Percentiles rank a stretch among this genome's conserved stretches.
Evolutionary conservation across 2,888 invertebrate species (phyloP).

Genomic region (Sipha maydis): DNA sequence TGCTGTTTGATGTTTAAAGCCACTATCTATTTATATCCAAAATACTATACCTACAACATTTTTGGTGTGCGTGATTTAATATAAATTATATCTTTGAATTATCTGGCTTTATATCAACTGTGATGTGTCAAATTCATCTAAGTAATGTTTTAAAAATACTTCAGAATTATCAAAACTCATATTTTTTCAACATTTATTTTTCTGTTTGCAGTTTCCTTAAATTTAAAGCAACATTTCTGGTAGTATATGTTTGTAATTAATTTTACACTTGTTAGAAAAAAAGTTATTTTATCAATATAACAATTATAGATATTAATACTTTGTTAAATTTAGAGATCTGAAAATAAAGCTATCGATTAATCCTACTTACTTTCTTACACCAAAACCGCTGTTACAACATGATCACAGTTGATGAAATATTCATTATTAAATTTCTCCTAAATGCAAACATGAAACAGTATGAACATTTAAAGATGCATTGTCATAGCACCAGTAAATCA

Average conservation of each 20-base stretch:
- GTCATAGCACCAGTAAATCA: too few species aligned
- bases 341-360: too few species aligned
- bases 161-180: not conserved
- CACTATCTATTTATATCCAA: not conserved
- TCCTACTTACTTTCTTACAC: too few species aligned
- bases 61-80: not conserved
- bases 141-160: not conserved
- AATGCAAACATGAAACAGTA: too few species aligned
- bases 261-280: not conserved
- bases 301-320: too few species aligned
- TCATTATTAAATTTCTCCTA: too few species aligned
- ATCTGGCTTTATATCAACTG: not conserved
- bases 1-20: not conserved
- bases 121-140: not conserved
- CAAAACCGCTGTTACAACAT: too few species aligned
- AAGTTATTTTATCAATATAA: not conserved
- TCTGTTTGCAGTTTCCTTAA: not conserved
- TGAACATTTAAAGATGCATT: too few species aligned
- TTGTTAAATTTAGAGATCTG: too few species aligned
- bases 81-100: not conserved
- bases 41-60: not conserved
- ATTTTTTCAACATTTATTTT: not conserved
- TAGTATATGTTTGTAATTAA: not conserved
- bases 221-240: not conserved
- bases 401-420: too few species aligned